phyloP scores from a whole-genome alignment of 2,113 vertebrate genomes.

The Pholis gunnellus region DNA sequence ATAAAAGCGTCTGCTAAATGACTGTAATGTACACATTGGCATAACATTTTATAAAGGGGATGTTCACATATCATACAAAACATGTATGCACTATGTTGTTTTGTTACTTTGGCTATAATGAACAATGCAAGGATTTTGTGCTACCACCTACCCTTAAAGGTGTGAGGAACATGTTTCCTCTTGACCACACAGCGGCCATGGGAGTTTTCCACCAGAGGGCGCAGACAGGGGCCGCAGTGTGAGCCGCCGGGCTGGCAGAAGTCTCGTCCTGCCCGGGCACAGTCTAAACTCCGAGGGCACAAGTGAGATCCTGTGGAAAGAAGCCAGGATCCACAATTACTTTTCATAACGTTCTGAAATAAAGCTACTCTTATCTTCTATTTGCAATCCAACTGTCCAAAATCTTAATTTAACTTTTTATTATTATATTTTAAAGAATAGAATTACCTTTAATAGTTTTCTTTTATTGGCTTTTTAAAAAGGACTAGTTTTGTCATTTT shows the following conservation, averaged over 20 bases:
- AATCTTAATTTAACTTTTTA: not conserved
- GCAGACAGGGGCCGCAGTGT: slow-evolving; percentile 89
- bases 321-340: not conserved
- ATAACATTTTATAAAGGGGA: not conserved
- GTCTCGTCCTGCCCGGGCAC: slow-evolving; percentile 86
- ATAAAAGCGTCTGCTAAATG: too few relatives aligned
- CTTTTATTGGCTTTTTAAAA: not conserved
- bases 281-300: slow-evolving; percentile 90
- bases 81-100: not conserved
- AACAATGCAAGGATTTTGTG: not conserved
- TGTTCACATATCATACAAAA: not conserved
- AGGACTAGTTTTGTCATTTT: not conserved
- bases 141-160: slow-evolving; percentile 35
- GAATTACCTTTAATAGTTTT: too few relatives aligned
- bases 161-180: slow-evolving; percentile 61
- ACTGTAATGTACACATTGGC: too few relatives aligned
- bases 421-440: too few relatives aligned
- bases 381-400: not conserved
- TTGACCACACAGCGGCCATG: slow-evolving; percentile 81
- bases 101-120: not conserved
- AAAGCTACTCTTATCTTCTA: not conserved
- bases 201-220: slow-evolving; percentile 84
- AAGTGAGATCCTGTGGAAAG: slow-evolving; percentile 69
- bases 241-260: slow-evolving; percentile 83
- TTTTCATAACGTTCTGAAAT: not conserved